Base-by-base conservation (phyloP, 2,113 vertebrate species). In the Etia nguti region DNA sequence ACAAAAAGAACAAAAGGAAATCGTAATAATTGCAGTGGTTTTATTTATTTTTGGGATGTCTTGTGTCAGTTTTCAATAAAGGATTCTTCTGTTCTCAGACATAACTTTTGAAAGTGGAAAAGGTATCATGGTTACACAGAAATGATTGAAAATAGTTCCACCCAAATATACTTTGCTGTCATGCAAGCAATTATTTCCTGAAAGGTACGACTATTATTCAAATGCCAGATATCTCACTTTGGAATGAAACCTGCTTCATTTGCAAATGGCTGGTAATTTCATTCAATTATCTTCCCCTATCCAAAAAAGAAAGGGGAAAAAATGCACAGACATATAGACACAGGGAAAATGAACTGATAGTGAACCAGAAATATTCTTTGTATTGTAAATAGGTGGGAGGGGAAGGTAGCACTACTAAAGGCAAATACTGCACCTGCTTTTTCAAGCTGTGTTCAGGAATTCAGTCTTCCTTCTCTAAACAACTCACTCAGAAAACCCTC, bases 181-280 rank as follows among this genome's bases (percentile, higher is more conserved):
- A 59, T 29, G 38, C 31, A 77, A 57, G 82, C 73, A 86, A 82
- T 91, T 89, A 83, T 89, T 87, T 89, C 57, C 24, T 38, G 10
- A 88, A 81, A n/a, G 62, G 24, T 79, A 5, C 2, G 34, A 86
- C 56, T 85, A 41, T 80, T 83, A 82, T 83, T 85, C 73, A 79
- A 87, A 83, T 81, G 38, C 46, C 54, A 73, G 79, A 84, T 86
- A 84, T 88, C 86, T 88, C 77, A 73, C 34, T 92, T 70, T 75
- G 54, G 57, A 86, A 86, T 75, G 46, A 75, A 92, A 50, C 82
- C 31, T 41, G 79, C 70, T 85, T 90, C 46, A 82, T 90, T 90
- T 80, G 65, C 86, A 86, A 81, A 90, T 79, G 29, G 24, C 55
- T 75, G 22, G 57, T 50, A 52, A 80, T 65, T 86, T 79, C 55